Conservation (phyloP, 2,888 invertebrate genomes). For the Spialia ferax region DNA sequence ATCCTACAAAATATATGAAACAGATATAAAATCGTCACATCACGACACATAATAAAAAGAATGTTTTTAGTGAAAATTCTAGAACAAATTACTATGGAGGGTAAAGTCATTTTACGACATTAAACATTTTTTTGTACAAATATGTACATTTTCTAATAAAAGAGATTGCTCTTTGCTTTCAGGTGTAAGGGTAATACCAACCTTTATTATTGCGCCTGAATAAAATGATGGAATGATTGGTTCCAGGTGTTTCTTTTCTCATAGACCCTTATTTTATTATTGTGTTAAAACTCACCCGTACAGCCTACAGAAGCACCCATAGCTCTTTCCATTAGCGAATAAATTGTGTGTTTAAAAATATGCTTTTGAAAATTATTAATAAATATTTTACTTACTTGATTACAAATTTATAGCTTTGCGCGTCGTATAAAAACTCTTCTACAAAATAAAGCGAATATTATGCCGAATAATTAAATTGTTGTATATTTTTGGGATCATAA, state of each 20-base stretch:
- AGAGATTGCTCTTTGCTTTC: not conserved
- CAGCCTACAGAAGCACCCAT: not conserved
- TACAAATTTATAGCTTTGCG: too few relatives aligned
- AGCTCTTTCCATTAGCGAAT: not conserved
- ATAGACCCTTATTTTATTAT: conserved; percentile 13
- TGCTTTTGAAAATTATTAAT: not conserved
- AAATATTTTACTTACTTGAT: not conserved
- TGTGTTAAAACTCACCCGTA: conserved; percentile 17
- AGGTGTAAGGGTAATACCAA: not conserved
- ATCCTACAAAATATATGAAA: too few relatives aligned
- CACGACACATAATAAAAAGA: too few relatives aligned
- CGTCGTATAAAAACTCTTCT: too few relatives aligned
- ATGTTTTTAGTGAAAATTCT: too few relatives aligned
- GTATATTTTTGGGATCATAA: too few relatives aligned
- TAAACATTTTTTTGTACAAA: too few relatives aligned
- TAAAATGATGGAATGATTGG: not conserved
- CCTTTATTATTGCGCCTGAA: not conserved
- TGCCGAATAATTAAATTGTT: too few relatives aligned
- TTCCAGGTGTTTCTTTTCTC: conserved; percentile 14
- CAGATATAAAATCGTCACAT: too few relatives aligned
- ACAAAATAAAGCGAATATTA: too few relatives aligned
- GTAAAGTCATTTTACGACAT: too few relatives aligned
- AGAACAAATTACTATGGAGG: too few relatives aligned
- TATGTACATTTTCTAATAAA: not conserved
- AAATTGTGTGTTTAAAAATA: not conserved